phyloP scores from a whole-genome alignment of 2,888 invertebrate genomes.

The Cordylochernes scorpioides region DNA sequence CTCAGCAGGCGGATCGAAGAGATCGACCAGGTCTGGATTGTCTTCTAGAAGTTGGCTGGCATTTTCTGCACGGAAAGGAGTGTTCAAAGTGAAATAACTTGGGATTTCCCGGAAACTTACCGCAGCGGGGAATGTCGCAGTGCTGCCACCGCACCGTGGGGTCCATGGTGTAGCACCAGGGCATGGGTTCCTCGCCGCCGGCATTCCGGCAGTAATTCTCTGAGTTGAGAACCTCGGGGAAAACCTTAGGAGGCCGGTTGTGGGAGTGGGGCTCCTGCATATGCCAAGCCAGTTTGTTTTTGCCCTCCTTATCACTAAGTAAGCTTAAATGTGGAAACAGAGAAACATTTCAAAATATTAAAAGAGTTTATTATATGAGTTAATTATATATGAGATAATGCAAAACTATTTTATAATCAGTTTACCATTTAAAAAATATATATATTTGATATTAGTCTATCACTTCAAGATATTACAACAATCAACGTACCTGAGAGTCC shows the following conservation, averaged over 20 bases:
- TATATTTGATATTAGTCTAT: too few relatives aligned
- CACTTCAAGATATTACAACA: too few relatives aligned
- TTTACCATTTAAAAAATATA: too few relatives aligned
- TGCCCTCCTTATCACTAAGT: too few relatives aligned
- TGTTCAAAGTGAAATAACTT: neutral
- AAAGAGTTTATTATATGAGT: too few relatives aligned
- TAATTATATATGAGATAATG: too few relatives aligned
- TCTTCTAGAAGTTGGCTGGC: slow-evolving; percentile 12
- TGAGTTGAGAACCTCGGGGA: slow-evolving; percentile 61
- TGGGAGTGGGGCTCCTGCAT: slow-evolving; percentile 45
- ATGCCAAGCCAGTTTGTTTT: neutral
- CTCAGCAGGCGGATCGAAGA: slow-evolving; percentile 28
- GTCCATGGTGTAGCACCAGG: slow-evolving; percentile 84
- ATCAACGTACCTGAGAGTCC: slow-evolving; percentile 40
- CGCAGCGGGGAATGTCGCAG: slow-evolving; percentile 67
- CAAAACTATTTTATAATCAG: too few relatives aligned
- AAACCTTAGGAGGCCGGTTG: slow-evolving; percentile 51
- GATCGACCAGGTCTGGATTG: slow-evolving; percentile 10
- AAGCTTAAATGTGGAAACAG: too few relatives aligned
- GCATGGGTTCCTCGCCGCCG: slow-evolving; percentile 61
- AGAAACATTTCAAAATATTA: too few relatives aligned
- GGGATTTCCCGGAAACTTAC: slow-evolving; percentile 18
- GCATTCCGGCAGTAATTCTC: slow-evolving; percentile 85
- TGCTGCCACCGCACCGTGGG: slow-evolving; percentile 58
- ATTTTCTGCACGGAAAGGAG: slow-evolving; percentile 8